These are phyloP conservation scores for Micropoecilia bifurca DNA, from an alignment of 2,797 vertebrate genomes.

Conservation along the genomic window DNA sequence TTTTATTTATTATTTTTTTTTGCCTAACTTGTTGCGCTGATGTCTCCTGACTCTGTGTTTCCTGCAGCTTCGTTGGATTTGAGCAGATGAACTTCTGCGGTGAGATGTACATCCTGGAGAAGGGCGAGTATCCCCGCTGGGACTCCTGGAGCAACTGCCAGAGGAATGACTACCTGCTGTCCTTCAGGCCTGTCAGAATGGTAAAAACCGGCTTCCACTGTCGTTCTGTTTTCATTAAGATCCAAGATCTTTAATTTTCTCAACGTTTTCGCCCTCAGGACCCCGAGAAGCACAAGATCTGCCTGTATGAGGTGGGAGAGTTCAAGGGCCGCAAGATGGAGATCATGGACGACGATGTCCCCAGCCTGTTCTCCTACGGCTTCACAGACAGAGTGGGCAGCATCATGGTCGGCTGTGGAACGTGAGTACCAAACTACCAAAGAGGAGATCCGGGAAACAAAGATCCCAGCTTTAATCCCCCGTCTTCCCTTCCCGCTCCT, in stretches of 20 bases:
- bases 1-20: no score
- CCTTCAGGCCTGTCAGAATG: constrained; percentile 87
- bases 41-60: neutral
- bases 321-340: constrained; percentile 90
- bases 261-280: constrained; percentile 66
- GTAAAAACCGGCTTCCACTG: constrained; percentile 54
- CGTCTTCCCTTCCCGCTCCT: neutral
- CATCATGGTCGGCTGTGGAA: constrained; percentile 86
- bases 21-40: neutral
- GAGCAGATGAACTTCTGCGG: constrained; percentile 90
- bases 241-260: neutral
- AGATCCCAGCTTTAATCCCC: neutral
- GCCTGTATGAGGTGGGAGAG: constrained; percentile 86
- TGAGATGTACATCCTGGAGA: constrained; percentile 91
- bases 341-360: constrained; percentile 88
- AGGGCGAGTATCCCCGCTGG: constrained; percentile 90
- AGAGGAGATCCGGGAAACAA: neutral
- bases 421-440: constrained; percentile 71
- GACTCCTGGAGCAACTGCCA: constrained; percentile 90
- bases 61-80: constrained; percentile 84
- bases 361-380: constrained; percentile 85
- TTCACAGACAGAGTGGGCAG: constrained; percentile 88
- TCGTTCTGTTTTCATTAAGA: neutral
- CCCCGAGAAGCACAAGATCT: constrained; percentile 88
- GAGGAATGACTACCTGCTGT: constrained; percentile 88